phyloP scores from a whole-genome alignment of 2,888 invertebrate species.

The Drosophila mimetica region DNA sequence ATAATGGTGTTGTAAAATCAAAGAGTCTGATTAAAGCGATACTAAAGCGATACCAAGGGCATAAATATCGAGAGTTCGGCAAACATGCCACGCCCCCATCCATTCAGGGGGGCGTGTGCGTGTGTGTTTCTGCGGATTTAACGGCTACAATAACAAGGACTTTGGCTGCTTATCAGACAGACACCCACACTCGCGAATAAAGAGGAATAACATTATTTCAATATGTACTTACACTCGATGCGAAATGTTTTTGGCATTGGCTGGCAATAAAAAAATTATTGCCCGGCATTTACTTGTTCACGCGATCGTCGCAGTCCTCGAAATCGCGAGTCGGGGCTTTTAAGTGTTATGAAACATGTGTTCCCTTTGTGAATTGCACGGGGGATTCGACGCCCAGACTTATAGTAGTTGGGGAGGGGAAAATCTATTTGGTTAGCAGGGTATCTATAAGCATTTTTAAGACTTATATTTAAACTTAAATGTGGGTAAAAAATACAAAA shows the following conservation, averaged over 20 bases:
- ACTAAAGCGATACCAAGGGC: conserved; percentile 53
- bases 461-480: too few species aligned
- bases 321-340: conserved; percentile 43
- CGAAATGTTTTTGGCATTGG: conserved; percentile 62
- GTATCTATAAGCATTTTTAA: too few species aligned
- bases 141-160: conserved; percentile 64
- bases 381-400: neutral
- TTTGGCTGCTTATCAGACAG: conserved; percentile 63
- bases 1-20: conserved; percentile 63
- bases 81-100: conserved; percentile 45
- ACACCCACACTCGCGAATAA: conserved; percentile 23
- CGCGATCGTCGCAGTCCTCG: conserved; percentile 51
- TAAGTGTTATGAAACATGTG: conserved; percentile 72
- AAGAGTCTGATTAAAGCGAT: conserved; percentile 63
- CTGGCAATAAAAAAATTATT: conserved; percentile 67
- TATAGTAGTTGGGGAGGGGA: neutral
- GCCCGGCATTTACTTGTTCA: conserved; percentile 54
- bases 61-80: conserved; percentile 61
- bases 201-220: conserved; percentile 55
- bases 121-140: conserved; percentile 52
- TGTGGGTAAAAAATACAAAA: too few species aligned
- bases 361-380: conserved; percentile 31
- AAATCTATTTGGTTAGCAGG: neutral
- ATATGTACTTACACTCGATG: conserved; percentile 61
- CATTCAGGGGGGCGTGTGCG: conserved; percentile 23